phyloP scores from a whole-genome alignment of 1,140 invertebrate genomes.

The Sarcophaga bullata region DNA sequence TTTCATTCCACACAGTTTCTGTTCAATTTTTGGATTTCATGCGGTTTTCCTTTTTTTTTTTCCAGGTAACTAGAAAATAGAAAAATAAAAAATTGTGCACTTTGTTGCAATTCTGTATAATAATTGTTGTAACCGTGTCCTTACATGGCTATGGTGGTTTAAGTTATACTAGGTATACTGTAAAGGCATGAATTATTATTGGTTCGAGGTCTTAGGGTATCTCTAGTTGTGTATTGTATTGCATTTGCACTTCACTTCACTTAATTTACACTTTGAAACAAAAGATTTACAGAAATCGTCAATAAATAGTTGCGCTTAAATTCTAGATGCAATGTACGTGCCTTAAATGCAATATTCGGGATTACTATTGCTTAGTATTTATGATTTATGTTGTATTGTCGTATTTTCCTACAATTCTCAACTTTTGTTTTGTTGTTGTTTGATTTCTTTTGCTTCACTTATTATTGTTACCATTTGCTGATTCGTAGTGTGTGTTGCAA shows the following conservation, averaged over 20 bases:
- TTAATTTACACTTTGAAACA: conserved; percentile 16
- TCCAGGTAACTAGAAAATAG: background rate
- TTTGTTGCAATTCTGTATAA: no score
- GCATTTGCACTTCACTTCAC: background rate
- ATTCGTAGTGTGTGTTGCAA: no score
- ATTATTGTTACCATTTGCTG: no score
- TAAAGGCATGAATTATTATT: background rate
- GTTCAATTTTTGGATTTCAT: background rate
- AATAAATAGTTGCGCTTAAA: conserved; percentile 25
- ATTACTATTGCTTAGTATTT: background rate
- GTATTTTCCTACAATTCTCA: background rate
- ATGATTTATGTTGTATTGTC: background rate
- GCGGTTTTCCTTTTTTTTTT: background rate
- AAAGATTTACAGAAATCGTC: conserved; percentile 18
- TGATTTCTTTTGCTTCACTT: no score
- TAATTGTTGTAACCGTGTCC: no score
- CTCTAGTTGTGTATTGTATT: background rate
- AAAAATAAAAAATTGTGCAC: no score
- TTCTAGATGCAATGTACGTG: background rate
- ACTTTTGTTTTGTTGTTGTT: no score
- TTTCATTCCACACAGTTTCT: background rate
- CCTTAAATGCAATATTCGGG: conserved; percentile 13
- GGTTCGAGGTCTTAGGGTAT: background rate
- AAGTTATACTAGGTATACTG: background rate
- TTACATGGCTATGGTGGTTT: no score